Percentiles rank a stretch among this genome's conserved stretches.
Evolutionary conservation across 2,113 vertebrate genomes (phyloP).

Genomic region (Periophthalmus modestus): DNA sequence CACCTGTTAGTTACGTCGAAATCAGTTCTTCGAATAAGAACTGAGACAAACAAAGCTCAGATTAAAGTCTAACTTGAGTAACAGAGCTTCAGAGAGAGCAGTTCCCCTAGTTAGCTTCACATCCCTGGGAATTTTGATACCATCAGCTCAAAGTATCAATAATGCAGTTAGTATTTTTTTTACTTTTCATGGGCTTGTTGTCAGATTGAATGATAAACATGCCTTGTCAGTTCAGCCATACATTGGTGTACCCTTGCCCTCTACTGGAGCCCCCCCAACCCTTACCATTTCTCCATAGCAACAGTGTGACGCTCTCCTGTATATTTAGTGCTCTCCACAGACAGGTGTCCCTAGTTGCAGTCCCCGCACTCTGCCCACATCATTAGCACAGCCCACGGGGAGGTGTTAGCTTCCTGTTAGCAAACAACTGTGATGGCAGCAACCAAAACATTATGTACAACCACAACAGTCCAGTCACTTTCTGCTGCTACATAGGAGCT

Average conservation of each 20-base stretch:
- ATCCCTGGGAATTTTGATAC: too few species aligned
- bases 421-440: neutral
- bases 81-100: too few species aligned
- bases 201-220: neutral
- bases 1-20: too few species aligned
- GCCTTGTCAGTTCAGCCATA: neutral
- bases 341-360: slow-evolving; percentile 1
- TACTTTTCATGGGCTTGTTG: too few species aligned
- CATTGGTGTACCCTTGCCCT: neutral
- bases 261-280: neutral
- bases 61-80: too few species aligned
- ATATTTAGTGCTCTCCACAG: neutral
- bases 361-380: neutral
- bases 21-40: too few species aligned
- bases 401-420: neutral
- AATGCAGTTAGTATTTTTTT: too few species aligned
- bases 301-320: neutral
- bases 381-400: neutral
- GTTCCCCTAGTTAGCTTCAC: too few species aligned
- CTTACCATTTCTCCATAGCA: neutral
- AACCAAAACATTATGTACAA: neutral
- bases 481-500: neutral
- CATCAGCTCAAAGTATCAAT: too few species aligned
- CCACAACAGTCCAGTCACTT: neutral
- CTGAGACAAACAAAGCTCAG: too few species aligned